These are phyloP conservation scores for Papilio gigon DNA, from an alignment of 2,888 invertebrate species.

Conservation along the genomic window DNA sequence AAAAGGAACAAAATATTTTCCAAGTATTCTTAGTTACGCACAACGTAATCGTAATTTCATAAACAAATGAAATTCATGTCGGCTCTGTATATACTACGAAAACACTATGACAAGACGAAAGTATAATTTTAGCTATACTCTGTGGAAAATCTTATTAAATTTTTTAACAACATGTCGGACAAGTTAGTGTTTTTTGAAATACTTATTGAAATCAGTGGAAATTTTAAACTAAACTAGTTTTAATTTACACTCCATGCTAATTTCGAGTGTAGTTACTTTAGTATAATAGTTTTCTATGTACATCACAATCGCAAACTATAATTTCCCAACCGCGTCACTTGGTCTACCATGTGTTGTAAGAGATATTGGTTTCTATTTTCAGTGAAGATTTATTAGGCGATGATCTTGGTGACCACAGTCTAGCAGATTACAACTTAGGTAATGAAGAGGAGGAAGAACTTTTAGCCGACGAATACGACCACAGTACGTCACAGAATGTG, in stretches of 20 bases:
- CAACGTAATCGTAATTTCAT: too few relatives aligned
- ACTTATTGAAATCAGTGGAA: constrained; percentile 24
- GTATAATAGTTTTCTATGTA: constrained; percentile 34
- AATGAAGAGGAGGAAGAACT: constrained; percentile 79
- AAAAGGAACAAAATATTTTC: too few relatives aligned
- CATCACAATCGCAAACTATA: background rate
- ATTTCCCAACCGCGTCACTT: background rate
- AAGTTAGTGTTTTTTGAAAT: constrained; percentile 64
- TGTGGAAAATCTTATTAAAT: constrained; percentile 25
- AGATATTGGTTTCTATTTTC: constrained; percentile 51
- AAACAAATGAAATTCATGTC: background rate
- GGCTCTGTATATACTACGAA: background rate
- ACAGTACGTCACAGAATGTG: constrained; percentile 68
- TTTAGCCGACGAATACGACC: constrained; percentile 75
- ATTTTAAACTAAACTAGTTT: background rate
- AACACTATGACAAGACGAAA: background rate
- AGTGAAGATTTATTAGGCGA: constrained; percentile 80
- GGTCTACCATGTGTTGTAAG: constrained; percentile 39
- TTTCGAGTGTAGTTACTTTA: background rate
- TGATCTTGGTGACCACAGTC: constrained; percentile 77
- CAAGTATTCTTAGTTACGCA: too few relatives aligned
- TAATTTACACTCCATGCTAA: background rate
- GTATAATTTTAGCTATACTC: too few relatives aligned
- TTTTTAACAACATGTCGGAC: constrained; percentile 77
- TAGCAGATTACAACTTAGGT: constrained; percentile 78